These are phyloP conservation scores for Mirza zaza DNA, from an alignment of 2,113 vertebrate genomes.

Conservation along the genomic window DNA sequence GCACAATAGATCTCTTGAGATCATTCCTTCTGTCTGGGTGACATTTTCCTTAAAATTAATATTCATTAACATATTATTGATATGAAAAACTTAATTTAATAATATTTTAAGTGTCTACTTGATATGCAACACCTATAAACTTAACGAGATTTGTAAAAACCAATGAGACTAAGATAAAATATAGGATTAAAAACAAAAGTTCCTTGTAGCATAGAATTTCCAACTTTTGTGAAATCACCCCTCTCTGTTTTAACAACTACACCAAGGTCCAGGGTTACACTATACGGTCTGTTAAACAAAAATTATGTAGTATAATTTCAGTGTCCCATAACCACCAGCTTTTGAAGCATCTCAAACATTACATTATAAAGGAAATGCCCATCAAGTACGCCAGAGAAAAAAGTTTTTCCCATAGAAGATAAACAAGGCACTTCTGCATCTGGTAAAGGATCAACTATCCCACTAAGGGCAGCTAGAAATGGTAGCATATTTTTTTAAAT, in stretches of 20 bases:
- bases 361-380: neutral
- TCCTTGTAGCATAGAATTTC: neutral
- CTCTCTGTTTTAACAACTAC: neutral
- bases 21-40: neutral
- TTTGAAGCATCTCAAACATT: neutral
- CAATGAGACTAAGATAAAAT: neutral
- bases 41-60: slow-evolving; percentile 6
- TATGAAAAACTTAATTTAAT: neutral
- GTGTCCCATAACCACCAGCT: neutral
- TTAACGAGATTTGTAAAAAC: neutral
- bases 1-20: neutral
- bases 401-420: neutral
- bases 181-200: neutral
- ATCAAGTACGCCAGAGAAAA: neutral
- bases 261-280: neutral
- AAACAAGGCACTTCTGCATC: neutral
- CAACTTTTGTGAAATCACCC: neutral
- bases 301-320: neutral
- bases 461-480: neutral
- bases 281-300: neutral
- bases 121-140: neutral
- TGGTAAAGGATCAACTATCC: neutral
- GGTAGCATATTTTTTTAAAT: neutral
- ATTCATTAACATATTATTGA: neutral
- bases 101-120: neutral